Evolutionary conservation across 2,888 invertebrate genomes (phyloP).

Genomic region (Luperina nickerlii): DNA sequence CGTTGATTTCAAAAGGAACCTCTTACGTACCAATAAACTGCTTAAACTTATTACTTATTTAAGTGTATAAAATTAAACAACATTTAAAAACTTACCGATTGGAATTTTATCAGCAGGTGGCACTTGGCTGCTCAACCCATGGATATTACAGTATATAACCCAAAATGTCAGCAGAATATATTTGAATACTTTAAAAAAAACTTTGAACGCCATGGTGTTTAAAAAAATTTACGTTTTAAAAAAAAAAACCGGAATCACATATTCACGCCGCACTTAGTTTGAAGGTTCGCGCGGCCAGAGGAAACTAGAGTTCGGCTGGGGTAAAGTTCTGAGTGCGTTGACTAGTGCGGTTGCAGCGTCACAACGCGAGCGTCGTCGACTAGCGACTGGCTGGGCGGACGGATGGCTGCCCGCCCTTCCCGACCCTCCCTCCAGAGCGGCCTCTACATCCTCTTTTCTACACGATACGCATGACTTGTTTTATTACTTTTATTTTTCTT

Average conservation of each 20-base stretch:
- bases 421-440: slow-evolving; percentile 72
- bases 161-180: slow-evolving; percentile 72
- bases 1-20: neutral
- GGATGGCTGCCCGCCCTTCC: slow-evolving; percentile 73
- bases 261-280: slow-evolving; percentile 63
- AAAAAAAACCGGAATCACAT: slow-evolving; percentile 67
- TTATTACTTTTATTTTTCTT: slow-evolving; percentile 89
- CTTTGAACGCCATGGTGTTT: slow-evolving; percentile 72
- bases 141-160: slow-evolving; percentile 73
- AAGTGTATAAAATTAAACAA: slow-evolving; percentile 6
- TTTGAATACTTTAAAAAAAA: slow-evolving; percentile 73
- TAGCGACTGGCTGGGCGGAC: slow-evolving; percentile 77
- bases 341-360: slow-evolving; percentile 57
- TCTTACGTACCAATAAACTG: neutral
- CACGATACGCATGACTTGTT: slow-evolving; percentile 85
- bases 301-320: slow-evolving; percentile 54
- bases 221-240: slow-evolving; percentile 20
- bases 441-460: slow-evolving; percentile 77
- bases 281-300: slow-evolving; percentile 59
- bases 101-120: slow-evolving; percentile 73
- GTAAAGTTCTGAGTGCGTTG: slow-evolving; percentile 66
- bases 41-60: neutral
- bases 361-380: slow-evolving; percentile 73
- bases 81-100: slow-evolving; percentile 65
- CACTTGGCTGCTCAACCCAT: slow-evolving; percentile 69